A percentile compares a stretch with the other conserved stretches of the same genome.
Conservation (phyloP, 2,888 invertebrate species). For the Alloscopus bannaensis region DNA sequence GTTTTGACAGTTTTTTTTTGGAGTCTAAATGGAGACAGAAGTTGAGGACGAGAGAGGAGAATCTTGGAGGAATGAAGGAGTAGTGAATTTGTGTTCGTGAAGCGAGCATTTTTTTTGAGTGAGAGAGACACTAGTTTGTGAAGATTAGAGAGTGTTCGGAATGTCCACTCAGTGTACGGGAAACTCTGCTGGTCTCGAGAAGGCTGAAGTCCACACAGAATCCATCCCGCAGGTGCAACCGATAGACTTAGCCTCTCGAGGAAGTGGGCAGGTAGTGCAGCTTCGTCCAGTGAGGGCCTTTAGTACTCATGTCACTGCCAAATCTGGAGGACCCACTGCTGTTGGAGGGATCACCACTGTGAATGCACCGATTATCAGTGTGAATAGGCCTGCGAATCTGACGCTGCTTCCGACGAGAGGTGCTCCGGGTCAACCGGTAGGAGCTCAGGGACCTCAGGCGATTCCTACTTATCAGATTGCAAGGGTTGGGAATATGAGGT, state of each 20-base stretch:
- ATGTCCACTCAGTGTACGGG: slow-evolving; percentile 71
- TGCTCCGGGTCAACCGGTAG: slow-evolving; percentile 74
- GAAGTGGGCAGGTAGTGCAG: slow-evolving; percentile 68
- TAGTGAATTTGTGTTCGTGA: neutral
- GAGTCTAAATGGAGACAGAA: too few relatives aligned
- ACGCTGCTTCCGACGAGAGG: slow-evolving; percentile 74
- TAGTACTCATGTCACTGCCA: slow-evolving; percentile 59
- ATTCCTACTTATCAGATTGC: slow-evolving; percentile 77
- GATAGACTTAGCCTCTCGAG: slow-evolving; percentile 69
- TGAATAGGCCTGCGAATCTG: slow-evolving; percentile 69
- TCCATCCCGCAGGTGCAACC: slow-evolving; percentile 65
- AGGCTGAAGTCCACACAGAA: slow-evolving; percentile 70
- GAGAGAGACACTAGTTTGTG: neutral
- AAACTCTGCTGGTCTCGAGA: slow-evolving; percentile 61
- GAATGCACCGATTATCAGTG: slow-evolving; percentile 68
- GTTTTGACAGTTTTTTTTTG: too few relatives aligned
- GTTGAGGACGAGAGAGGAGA: too few relatives aligned
- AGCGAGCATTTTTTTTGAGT: neutral
- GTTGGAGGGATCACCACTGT: slow-evolving; percentile 55
- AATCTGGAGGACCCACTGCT: slow-evolving; percentile 49
- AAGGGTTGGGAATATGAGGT: slow-evolving; percentile 72
- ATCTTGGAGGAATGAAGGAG: too few relatives aligned
- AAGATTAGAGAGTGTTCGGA: slow-evolving; percentile 44
- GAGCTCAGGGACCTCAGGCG: slow-evolving; percentile 74
- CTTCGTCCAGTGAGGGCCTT: slow-evolving; percentile 69